Conservation (phyloP, 2,888 invertebrate species). For the Trachelus stipa region DNA sequence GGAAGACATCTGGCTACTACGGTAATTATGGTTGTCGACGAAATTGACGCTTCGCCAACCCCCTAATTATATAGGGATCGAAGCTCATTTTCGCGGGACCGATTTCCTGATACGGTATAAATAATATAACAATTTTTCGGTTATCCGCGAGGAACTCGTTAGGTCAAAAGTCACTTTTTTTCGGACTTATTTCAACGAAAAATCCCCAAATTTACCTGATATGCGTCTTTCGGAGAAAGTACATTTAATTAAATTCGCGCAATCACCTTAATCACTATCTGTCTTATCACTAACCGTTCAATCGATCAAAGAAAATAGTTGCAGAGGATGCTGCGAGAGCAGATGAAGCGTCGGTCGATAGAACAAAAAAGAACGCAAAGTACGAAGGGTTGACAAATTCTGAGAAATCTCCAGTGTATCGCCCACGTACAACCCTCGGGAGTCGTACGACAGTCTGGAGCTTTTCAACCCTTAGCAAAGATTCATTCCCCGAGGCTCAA, state of each 20-base stretch:
- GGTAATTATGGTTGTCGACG: not conserved
- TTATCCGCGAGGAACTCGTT: not conserved
- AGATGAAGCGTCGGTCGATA: too few species aligned
- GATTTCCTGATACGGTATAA: not conserved
- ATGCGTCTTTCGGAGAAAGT: not conserved
- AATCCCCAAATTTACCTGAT: not conserved
- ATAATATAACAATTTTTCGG: not conserved
- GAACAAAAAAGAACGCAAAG: too few species aligned
- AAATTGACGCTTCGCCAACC: not conserved
- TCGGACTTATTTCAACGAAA: not conserved
- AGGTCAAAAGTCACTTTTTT: not conserved
- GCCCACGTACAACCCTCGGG: too few species aligned
- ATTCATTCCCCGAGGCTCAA: too few species aligned
- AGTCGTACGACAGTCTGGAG: too few species aligned
- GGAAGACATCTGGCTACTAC: not conserved
- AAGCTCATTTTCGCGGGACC: not conserved
- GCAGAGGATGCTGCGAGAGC: too few species aligned
- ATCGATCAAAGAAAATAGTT: too few species aligned
- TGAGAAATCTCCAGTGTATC: too few species aligned
- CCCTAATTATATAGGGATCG: not conserved
- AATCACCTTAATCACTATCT: constrained; percentile 9
- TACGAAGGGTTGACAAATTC: too few species aligned
- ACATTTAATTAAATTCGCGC: constrained; percentile 27
- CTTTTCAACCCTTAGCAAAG: too few species aligned
- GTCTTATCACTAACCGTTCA: too few species aligned